Evolutionary conservation across 2,888 invertebrate species (phyloP).

Genomic region (Leptogaster cylindrica): DNA sequence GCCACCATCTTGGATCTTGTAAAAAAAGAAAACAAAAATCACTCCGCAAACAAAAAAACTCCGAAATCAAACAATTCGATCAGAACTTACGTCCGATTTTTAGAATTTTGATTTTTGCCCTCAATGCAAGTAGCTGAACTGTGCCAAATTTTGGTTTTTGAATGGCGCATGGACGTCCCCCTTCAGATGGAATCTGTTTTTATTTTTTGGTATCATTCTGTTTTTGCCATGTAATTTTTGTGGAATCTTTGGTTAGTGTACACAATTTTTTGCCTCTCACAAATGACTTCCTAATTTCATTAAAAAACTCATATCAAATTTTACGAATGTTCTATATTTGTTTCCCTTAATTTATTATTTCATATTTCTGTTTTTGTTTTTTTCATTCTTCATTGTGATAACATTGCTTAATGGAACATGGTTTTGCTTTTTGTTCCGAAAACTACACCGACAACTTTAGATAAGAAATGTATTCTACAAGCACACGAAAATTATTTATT

Average conservation of each 20-base stretch:
- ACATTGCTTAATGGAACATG: constrained; percentile 29
- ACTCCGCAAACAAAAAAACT: constrained; percentile 8
- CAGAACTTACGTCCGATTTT: too few relatives aligned
- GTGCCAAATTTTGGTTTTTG: constrained; percentile 40
- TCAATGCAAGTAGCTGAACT: not conserved
- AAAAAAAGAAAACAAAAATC: constrained; percentile 15
- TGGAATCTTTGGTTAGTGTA: not conserved
- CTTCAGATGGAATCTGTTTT: constrained; percentile 19
- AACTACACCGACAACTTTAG: constrained; percentile 24
- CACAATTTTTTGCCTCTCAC: constrained; percentile 1
- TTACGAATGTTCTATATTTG: not conserved
- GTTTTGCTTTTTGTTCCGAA: constrained; percentile 38
- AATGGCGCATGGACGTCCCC: constrained; percentile 38
- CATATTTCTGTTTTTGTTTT: constrained; percentile 15
- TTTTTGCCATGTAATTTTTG: constrained; percentile 22
- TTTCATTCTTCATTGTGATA: constrained; percentile 3
- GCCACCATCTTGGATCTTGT: not conserved
- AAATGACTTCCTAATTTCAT: constrained; percentile 11
- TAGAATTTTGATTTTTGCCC: constrained; percentile 25
- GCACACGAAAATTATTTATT: constrained; percentile 24
- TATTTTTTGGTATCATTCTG: constrained; percentile 24
- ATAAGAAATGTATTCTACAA: constrained; percentile 30
- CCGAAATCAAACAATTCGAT: constrained; percentile 1
- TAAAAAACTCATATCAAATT: not conserved
- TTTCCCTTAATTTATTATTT: not conserved